A percentile compares a stretch with the other conserved stretches of the same genome.
phyloP scores from a whole-genome alignment of 1,140 invertebrate genomes.

The Cydia splendana region DNA sequence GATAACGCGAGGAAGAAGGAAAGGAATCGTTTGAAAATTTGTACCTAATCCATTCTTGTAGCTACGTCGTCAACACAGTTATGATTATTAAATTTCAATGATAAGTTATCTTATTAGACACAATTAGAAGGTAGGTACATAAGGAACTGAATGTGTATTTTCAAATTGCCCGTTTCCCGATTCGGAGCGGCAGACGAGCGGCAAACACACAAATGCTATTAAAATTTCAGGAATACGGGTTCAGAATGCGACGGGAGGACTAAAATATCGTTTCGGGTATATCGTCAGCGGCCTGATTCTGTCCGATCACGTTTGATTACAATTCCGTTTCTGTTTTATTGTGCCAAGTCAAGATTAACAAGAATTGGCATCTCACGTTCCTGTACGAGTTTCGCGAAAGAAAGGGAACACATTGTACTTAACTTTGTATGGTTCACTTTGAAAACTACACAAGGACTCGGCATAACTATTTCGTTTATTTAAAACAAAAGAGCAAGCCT shows the following conservation, averaged over 20 bases:
- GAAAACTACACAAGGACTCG: too few relatives aligned
- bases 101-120: too few relatives aligned
- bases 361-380: neutral
- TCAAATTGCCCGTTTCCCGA: neutral
- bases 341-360: neutral
- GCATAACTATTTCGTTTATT: too few relatives aligned
- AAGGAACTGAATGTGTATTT: neutral
- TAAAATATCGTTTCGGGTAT: conserved; percentile 17
- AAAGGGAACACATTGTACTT: too few relatives aligned
- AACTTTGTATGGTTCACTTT: too few relatives aligned
- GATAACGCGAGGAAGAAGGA: too few relatives aligned
- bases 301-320: neutral
- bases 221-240: conserved; percentile 27
- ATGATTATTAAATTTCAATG: too few relatives aligned
- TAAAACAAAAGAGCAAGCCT: too few relatives aligned
- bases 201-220: conserved; percentile 26
- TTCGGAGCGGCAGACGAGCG: neutral
- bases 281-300: conserved; percentile 21
- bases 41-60: too few relatives aligned
- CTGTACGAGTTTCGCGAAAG: too few relatives aligned
- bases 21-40: neutral
- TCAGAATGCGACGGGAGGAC: conserved; percentile 25
- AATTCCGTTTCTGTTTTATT: neutral
- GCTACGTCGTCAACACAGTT: too few relatives aligned
- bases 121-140: neutral